A percentile compares a stretch with the other conserved stretches of the same genome.
Evolutionary conservation across 2,888 invertebrate species (phyloP).

Genomic region (Cosmia pyralina): DNA sequence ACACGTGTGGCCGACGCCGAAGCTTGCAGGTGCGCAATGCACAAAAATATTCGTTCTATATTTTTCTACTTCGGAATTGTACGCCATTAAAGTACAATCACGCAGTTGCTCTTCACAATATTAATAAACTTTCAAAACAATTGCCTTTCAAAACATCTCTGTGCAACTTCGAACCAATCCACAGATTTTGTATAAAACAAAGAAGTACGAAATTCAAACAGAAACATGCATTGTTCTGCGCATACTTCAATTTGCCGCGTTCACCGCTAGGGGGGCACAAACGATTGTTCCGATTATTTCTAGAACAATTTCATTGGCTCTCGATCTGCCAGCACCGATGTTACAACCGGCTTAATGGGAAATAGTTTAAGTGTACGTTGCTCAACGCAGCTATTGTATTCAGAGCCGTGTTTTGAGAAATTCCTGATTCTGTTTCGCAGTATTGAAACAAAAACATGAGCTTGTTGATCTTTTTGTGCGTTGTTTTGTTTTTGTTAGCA

Average conservation of each 20-base stretch:
- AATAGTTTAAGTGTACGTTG: conserved; percentile 59
- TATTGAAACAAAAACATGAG: conserved; percentile 23
- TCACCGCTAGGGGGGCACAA: conserved; percentile 58
- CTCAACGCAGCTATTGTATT: conserved; percentile 43
- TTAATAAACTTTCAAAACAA: conserved; percentile 29
- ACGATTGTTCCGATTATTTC: conserved; percentile 69
- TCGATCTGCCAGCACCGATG: conserved; percentile 62
- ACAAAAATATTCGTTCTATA: not conserved
- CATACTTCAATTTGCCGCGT: conserved; percentile 58
- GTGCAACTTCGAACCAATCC: conserved; percentile 35
- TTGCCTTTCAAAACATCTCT: conserved; percentile 11
- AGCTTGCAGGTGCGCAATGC: conserved; percentile 3
- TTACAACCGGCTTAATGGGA: conserved; percentile 60
- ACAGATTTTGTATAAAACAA: conserved; percentile 40
- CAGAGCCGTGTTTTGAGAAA: conserved; percentile 45
- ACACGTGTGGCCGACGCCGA: too few species aligned
- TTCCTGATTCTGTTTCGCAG: conserved; percentile 5
- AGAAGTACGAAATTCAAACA: conserved; percentile 40
- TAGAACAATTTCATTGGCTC: conserved; percentile 68
- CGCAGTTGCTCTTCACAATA: conserved; percentile 13
- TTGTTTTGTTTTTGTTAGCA: not conserved
- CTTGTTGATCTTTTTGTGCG: not conserved
- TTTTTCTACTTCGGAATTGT: not conserved
- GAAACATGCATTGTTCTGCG: conserved; percentile 49
- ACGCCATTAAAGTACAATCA: not conserved